These are phyloP conservation scores for Chamaetylas fuelleborni DNA, from an alignment of 2,113 vertebrate genomes.

Conservation along the genomic window DNA sequence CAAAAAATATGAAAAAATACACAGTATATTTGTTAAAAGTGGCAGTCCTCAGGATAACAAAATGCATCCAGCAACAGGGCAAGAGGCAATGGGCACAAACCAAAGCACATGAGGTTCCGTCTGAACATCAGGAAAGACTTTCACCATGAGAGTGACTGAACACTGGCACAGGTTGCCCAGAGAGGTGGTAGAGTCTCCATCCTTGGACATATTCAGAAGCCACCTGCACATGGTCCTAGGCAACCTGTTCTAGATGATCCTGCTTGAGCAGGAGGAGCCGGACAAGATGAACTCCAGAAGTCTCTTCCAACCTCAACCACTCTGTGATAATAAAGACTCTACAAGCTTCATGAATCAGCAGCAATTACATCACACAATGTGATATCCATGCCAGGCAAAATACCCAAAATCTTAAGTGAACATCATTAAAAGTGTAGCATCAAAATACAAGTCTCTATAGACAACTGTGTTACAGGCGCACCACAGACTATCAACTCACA, in stretches of 20 bases:
- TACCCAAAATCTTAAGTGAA: neutral
- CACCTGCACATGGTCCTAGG: neutral
- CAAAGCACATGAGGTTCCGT: neutral
- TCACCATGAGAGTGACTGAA: neutral
- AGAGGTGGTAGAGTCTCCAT: neutral
- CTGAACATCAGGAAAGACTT: neutral
- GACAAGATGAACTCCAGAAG: neutral
- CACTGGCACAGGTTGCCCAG: neutral
- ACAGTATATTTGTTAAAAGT: neutral
- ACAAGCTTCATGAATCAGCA: neutral
- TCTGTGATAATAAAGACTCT: conserved; percentile 28
- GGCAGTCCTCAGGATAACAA: neutral
- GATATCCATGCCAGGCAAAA: neutral
- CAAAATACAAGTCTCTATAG: neutral
- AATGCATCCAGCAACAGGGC: neutral
- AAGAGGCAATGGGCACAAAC: neutral
- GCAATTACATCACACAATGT: neutral
- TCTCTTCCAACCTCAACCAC: conserved; percentile 37
- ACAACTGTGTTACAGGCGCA: neutral
- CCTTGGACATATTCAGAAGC: conserved; percentile 1
- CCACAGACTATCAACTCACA: neutral
- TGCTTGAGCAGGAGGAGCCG: neutral
- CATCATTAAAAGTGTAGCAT: neutral
- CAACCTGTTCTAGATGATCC: conserved; percentile 4
- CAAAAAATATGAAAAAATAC: conserved; percentile 28